Evolutionary conservation across 1,140 invertebrate genomes (phyloP).

Genomic region (Ceratoteleas bidentatus): DNA sequence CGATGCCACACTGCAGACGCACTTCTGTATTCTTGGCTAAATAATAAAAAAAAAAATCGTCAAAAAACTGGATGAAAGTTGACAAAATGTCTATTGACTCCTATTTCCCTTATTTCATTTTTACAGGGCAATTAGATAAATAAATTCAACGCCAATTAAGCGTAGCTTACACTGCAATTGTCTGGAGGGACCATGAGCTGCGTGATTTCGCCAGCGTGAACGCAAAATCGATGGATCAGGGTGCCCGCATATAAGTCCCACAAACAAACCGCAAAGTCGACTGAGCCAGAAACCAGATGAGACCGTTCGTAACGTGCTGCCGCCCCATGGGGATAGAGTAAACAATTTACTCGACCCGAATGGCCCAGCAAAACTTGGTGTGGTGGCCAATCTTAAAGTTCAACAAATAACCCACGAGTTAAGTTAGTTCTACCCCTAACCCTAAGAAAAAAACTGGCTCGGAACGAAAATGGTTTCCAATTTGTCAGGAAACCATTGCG

Average conservation of each 20-base stretch:
- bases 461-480: too few species aligned
- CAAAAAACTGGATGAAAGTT: too few species aligned
- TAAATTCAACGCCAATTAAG: too few species aligned
- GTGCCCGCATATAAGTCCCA: constrained; percentile 97
- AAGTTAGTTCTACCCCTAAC: too few species aligned
- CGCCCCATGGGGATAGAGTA: constrained; percentile 96
- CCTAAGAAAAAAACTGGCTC: too few species aligned
- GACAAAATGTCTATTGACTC: too few species aligned
- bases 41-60: too few species aligned
- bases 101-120: too few species aligned
- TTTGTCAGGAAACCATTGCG: too few species aligned
- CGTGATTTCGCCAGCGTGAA: constrained; percentile 96
- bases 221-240: constrained; percentile 96
- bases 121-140: too few species aligned
- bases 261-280: constrained; percentile 98
- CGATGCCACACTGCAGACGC: too few species aligned
- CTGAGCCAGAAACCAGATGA: constrained; percentile 96
- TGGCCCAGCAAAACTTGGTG: constrained; percentile 95
- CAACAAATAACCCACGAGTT: neutral
- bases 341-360: constrained; percentile 95
- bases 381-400: constrained; percentile 89
- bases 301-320: constrained; percentile 95
- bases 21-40: too few species aligned
- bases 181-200: constrained; percentile 95
- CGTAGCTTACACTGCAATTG: constrained; percentile 93